Evolutionary conservation across 2,113 vertebrate species (phyloP).

Genomic region (Oryctolagus cuniculus): DNA sequence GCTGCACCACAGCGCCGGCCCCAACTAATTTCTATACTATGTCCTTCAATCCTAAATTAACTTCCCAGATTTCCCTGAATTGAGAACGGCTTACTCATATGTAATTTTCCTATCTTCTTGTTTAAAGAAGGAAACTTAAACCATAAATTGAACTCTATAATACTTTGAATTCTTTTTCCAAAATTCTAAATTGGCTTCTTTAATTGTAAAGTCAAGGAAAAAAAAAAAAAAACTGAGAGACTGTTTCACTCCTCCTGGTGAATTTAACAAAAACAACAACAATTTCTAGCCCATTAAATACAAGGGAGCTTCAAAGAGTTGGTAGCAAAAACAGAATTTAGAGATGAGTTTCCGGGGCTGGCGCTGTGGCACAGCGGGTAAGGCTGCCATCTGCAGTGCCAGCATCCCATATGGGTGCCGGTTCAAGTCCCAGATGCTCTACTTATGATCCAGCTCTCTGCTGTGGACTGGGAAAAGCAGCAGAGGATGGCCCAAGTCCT

Average conservation of each 20-base stretch:
- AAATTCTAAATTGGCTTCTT: slow-evolving; percentile 39
- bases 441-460: no score
- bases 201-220: not conserved
- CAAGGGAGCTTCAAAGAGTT: not conserved
- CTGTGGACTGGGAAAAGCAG: no score
- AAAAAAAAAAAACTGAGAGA: not conserved
- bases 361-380: no score
- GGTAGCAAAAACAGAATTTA: not conserved
- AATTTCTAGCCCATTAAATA: not conserved
- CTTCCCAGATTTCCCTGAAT: not conserved
- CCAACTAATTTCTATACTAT: not conserved
- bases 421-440: no score
- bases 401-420: no score
- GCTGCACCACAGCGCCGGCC: no score
- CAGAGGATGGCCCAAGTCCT: no score
- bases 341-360: no score
- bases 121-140: slow-evolving; percentile 5
- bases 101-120: not conserved
- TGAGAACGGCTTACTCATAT: not conserved
- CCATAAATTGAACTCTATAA: not conserved
- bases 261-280: not conserved
- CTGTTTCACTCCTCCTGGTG: not conserved
- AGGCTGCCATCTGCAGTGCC: no score
- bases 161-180: not conserved
- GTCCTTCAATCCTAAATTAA: not conserved